Evolutionary conservation across 2,888 invertebrate species (phyloP), one percentile per base, ranked within the genome.

Genomic region (Eudasyphora cyanicolor): DNA sequence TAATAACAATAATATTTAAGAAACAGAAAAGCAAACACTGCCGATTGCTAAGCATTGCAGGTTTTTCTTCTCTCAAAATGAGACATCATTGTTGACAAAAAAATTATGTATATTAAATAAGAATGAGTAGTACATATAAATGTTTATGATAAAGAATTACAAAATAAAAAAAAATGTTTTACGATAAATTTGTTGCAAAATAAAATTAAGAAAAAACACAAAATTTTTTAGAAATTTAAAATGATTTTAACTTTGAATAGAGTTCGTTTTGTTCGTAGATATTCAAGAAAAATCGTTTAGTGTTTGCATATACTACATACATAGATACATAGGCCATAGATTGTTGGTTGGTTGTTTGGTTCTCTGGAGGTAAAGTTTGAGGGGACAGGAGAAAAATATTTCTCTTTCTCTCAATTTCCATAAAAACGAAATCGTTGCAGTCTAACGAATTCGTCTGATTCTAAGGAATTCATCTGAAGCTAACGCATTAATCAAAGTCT

Each of bases 281-380:
- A 70, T 74, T 80, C 77, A 80, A 83, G 79, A 79, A 77, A 83
- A 79, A 77, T 80, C 83, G 62, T 69, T 49, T 69, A 67, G 74
- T 71, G 71, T 82, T 74, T 67, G 71, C 29, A 75, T 21, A 60
- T 73, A 54, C 54, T n/a, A n/a, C n/a, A n/a, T n/a, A n/a, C n/a
- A n/a, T n/a, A n/a, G n/a, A n/a, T n/a, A n/a, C n/a, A n/a, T n/a
- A n/a, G n/a, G n/a, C n/a, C n/a, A n/a, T n/a, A n/a, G n/a, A n/a
- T n/a, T n/a, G n/a, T n/a, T n/a, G n/a, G n/a, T n/a, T n/a, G n/a
- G n/a, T n/a, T n/a, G n/a, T n/a, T n/a, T n/a, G n/a, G n/a, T n/a
- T n/a, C n/a, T 5, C 10, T 70, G 78, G 75, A 70, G 75, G 74
- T 71, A 60, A 57, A 35, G 29, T 35, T 17, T 60, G 32, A 69